Evolutionary conservation across 2,113 vertebrate species (phyloP).

Genomic region (Vombatus ursinus): DNA sequence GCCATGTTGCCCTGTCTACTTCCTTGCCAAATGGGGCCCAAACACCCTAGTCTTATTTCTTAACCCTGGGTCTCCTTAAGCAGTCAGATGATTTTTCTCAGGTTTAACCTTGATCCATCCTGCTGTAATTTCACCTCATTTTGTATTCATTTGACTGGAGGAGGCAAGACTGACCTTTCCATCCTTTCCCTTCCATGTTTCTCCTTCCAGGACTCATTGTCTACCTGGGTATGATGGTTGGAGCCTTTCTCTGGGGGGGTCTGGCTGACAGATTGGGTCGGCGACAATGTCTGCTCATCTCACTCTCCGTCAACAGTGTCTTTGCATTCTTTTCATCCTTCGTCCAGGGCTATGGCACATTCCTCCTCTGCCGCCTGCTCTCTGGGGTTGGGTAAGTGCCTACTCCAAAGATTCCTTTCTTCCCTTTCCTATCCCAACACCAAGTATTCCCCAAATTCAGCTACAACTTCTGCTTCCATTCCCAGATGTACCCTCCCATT

Average conservation of each 20-base stretch:
- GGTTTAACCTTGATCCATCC: not conserved
- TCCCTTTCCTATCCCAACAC: not conserved
- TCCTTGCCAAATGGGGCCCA: not conserved
- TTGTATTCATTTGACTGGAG: not conserved
- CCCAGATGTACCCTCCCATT: not conserved
- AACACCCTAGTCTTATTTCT: not conserved
- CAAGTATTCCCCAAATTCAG: not conserved
- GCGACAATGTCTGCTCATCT: constrained; percentile 96
- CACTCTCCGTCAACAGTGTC: constrained; percentile 98
- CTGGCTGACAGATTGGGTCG: constrained; percentile 96
- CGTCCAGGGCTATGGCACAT: constrained; percentile 97
- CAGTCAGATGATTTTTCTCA: constrained; percentile 3
- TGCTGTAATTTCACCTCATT: not conserved
- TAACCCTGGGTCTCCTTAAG: constrained; percentile 1
- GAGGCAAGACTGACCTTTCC: not conserved
- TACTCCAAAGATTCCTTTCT: not conserved
- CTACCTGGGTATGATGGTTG: constrained; percentile 98
- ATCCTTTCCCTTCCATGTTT: not conserved
- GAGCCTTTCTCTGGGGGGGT: constrained; percentile 97
- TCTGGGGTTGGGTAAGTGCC: constrained; percentile 94
- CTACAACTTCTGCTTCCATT: not conserved
- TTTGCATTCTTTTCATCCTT: constrained; percentile 99
- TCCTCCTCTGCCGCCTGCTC: constrained; percentile 96
- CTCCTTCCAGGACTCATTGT: constrained; percentile 90
- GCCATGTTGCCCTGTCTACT: not conserved